Evolutionary conservation across 2,113 vertebrate genomes (phyloP).

Genomic region (Sula dactylatra): DNA sequence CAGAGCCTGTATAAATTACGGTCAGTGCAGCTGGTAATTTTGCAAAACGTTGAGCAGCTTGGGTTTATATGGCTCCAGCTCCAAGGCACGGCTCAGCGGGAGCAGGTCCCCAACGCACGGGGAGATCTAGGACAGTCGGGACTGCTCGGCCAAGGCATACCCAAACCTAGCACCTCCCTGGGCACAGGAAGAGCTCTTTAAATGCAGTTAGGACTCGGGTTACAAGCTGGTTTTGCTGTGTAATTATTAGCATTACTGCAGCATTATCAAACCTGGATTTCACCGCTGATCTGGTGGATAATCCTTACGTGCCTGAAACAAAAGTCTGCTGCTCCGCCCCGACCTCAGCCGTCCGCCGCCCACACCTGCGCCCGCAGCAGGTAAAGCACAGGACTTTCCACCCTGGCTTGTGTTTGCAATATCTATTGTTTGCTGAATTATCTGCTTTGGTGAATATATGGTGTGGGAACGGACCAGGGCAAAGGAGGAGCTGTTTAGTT

Average conservation of each 20-base stretch:
- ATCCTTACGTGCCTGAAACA: not conserved
- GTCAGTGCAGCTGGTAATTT: not conserved
- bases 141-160: not conserved
- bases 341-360: not conserved
- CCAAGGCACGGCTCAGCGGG: accelerated
- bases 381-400: not conserved
- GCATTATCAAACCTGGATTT: constrained; percentile 5
- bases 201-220: not conserved
- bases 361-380: not conserved
- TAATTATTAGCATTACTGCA: constrained; percentile 18
- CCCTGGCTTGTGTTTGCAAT: not conserved
- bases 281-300: not conserved
- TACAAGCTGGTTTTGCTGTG: not conserved
- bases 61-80: not conserved
- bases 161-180: not conserved
- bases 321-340: not conserved
- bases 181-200: not conserved
- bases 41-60: not conserved
- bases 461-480: not conserved
- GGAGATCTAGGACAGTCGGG: not conserved
- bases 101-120: accelerated
- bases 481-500: not conserved
- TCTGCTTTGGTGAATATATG: not conserved
- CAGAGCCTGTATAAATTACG: not conserved
- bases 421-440: not conserved